A percentile compares a stretch with the other conserved stretches of the same genome.
Evolutionary conservation across 2,888 invertebrate species (phyloP).

Genomic region (Bugula neritina): DNA sequence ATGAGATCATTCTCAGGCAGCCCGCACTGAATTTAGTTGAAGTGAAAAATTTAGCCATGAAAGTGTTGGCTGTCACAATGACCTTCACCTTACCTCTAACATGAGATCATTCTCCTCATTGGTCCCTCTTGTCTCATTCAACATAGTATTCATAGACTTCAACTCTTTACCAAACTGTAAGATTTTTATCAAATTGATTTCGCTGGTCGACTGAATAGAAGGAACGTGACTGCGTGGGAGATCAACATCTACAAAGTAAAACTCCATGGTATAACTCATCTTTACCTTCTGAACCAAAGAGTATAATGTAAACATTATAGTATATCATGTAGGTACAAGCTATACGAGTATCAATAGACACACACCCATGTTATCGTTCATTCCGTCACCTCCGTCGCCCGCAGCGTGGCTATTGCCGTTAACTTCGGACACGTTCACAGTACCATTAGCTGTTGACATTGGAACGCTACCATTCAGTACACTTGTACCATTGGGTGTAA

Average conservation of each 20-base stretch:
- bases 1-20: too few relatives aligned
- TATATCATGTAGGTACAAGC: too few relatives aligned
- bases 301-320: too few relatives aligned
- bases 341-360: too few relatives aligned
- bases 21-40: too few relatives aligned
- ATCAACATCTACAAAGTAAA: neutral
- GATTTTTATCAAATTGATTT: slow-evolving; percentile 84
- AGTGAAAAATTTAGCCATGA: too few relatives aligned
- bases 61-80: too few relatives aligned
- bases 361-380: neutral
- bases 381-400: neutral
- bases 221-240: neutral
- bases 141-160: slow-evolving; percentile 79
- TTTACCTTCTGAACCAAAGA: too few relatives aligned
- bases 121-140: slow-evolving; percentile 75
- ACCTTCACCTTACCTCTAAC: slow-evolving; percentile 67
- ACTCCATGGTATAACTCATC: neutral
- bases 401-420: neutral
- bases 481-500: neutral
- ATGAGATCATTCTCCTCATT: slow-evolving; percentile 80
- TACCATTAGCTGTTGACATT: neutral
- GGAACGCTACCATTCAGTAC: neutral
- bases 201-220: slow-evolving; percentile 59
- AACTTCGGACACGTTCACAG: neutral
- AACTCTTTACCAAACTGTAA: slow-evolving; percentile 88